Conservation (phyloP, 2,797 vertebrate genomes). For the Gymnoscopelus braueri region DNA sequence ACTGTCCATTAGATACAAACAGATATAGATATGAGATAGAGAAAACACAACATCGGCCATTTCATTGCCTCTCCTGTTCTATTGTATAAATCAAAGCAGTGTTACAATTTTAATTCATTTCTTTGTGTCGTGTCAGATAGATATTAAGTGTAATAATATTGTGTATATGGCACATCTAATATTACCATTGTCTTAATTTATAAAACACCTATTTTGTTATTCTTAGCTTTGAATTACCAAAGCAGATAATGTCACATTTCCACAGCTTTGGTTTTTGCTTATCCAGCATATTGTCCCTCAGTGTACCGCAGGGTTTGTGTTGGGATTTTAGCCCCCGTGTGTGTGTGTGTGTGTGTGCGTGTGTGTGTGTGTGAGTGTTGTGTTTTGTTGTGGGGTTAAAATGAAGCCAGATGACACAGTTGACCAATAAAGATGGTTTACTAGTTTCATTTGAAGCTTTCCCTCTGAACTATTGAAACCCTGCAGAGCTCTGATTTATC, state of each 20-base stretch:
- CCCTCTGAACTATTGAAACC: constrained; percentile 33
- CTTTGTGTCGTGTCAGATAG: no score
- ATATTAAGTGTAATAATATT: no score
- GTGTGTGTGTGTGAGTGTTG: not conserved
- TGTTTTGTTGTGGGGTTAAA: constrained; percentile 10
- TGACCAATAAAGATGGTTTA: constrained; percentile 37
- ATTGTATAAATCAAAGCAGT: no score
- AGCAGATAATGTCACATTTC: not conserved
- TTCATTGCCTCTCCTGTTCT: no score
- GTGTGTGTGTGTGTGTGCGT: no score
- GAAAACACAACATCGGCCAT: no score
- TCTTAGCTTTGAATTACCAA: not conserved
- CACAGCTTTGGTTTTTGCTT: constrained; percentile 1
- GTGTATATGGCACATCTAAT: no score
- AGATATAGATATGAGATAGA: no score
- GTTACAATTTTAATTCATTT: no score
- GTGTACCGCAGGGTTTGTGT: not conserved
- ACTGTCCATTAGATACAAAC: no score
- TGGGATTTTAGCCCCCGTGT: not conserved
- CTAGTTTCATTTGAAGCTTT: constrained; percentile 31
- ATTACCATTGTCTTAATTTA: not conserved
- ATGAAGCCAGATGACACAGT: constrained; percentile 23
- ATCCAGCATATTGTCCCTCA: not conserved
- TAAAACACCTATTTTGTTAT: not conserved
- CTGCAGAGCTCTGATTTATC: constrained; percentile 31